Evolutionary conservation across 2,888 invertebrate species (phyloP).

Genomic region (Brachylomia viminalis): DNA sequence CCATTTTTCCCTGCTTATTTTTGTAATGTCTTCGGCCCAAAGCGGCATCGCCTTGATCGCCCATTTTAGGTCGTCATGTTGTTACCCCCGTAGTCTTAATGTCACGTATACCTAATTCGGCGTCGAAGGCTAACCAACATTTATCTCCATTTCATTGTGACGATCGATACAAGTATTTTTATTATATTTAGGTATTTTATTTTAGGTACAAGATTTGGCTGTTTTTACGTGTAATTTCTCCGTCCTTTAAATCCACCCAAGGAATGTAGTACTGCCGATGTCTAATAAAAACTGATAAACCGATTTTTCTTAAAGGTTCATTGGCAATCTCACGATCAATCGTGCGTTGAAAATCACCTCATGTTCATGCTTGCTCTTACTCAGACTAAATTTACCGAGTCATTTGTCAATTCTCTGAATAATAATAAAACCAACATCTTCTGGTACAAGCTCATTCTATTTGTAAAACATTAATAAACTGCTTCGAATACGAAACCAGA

Average conservation of each 20-base stretch:
- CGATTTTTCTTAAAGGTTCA: constrained; percentile 1
- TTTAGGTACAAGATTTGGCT: too few species aligned
- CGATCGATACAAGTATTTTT: neutral
- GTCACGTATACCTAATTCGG: constrained; percentile 29
- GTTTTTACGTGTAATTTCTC: neutral
- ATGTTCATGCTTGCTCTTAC: constrained; percentile 8
- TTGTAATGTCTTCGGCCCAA: constrained; percentile 35
- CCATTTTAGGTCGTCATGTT: constrained; percentile 51
- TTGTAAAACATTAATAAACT: constrained; percentile 40
- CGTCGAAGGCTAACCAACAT: neutral
- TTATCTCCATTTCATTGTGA: neutral
- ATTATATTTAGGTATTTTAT: too few species aligned
- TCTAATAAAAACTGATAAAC: constrained; percentile 1
- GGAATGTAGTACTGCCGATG: neutral
- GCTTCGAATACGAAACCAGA: constrained; percentile 9
- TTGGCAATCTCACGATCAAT: neutral
- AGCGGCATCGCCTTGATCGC: constrained; percentile 24
- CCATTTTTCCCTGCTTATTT: constrained; percentile 37
- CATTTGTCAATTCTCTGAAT: constrained; percentile 25
- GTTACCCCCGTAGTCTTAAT: constrained; percentile 12
- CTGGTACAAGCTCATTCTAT: constrained; percentile 7
- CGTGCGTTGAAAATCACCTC: constrained; percentile 22
- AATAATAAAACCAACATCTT: constrained; percentile 20
- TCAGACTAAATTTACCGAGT: constrained; percentile 30
- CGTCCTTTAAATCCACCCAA: neutral